Conservation (phyloP, 2,113 vertebrate genomes). For the Rostratula benghalensis region DNA sequence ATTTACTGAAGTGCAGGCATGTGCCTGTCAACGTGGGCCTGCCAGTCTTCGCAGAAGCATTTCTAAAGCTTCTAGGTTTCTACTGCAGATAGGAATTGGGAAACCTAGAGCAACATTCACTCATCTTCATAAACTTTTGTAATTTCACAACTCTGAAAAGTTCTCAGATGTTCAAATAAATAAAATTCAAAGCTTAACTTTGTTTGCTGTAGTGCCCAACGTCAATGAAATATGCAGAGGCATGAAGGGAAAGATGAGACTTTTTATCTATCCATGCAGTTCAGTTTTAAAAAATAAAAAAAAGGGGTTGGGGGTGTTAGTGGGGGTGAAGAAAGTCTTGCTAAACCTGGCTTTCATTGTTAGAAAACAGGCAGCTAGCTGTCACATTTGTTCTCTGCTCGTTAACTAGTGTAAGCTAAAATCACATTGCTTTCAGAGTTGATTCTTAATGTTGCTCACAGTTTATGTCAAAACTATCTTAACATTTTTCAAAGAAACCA, state of each 20-base stretch:
- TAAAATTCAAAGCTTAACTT: neutral
- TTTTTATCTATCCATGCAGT: neutral
- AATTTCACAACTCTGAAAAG: neutral
- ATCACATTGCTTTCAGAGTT: neutral
- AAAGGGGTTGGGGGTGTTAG: accelerated
- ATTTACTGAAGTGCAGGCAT: neutral
- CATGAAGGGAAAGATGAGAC: neutral
- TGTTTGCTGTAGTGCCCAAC: neutral
- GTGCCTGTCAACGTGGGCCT: neutral
- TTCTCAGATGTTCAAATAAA: neutral
- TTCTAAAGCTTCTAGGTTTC: neutral
- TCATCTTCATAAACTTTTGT: neutral
- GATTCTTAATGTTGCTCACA: neutral
- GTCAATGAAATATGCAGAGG: neutral
- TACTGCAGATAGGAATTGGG: neutral
- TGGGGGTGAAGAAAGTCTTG: neutral
- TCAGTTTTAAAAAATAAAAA: neutral
- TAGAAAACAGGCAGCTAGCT: neutral
- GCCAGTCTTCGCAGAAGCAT: neutral
- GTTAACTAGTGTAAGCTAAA: neutral
- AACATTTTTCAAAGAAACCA: neutral
- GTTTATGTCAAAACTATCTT: neutral
- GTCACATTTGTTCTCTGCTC: neutral
- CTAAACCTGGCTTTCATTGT: neutral
- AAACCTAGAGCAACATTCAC: neutral